Evolutionary conservation across 2,797 vertebrate species (phyloP), one percentile per base, ranked within the genome.

Genomic region (Coilia nasus): DNA sequence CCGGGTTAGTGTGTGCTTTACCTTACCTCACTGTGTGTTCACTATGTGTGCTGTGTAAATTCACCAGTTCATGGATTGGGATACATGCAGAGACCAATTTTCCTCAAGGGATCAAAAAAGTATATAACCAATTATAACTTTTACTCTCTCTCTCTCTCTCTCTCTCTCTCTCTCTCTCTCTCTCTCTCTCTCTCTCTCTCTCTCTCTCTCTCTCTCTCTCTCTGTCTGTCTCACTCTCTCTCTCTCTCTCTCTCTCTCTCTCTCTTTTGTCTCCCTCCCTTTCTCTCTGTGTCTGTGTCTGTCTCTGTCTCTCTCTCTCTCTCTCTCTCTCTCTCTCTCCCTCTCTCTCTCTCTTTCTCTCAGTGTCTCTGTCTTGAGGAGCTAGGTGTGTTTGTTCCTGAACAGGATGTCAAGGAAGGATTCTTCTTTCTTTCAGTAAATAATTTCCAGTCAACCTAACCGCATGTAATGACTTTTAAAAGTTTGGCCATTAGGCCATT

Each of bases 351-450:
- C 19, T 59, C 0, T 59, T 17, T 59, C 12, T 23, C n/a, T 62
- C n/a, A 23, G 1, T 25, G 5, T 62, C 60, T 25, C 57, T 59
- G 57, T 59, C 57, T 21, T 59, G 57, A 59, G 64, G 81, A 41
- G 19, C 67, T 85, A 84, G 91, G 91, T 88, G 90, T 88, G 90
- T 86, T 82, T 54, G 81, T 23, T 60, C 86, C 85, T 82, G 85
- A 93, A 91, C 94, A 95, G 94, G 94, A 95, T 96, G 92, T 90
- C 46, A 71, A 7, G 91, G 78, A 89, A 93, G 92, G 94, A 95
- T 93, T 88, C 87, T 64, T 81, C 83, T 87, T 67, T 28, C 81
- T 41, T 71, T 82, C 80, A 83, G 82, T 85, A 85, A 88, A 85
- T 57, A 83, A 87, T 12, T 84, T 54, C 85, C 14, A 54, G 50